Evolutionary conservation across 2,113 vertebrate genomes (phyloP), one percentile per base, ranked within the genome.

Genomic region (Sander vitreus): DNA sequence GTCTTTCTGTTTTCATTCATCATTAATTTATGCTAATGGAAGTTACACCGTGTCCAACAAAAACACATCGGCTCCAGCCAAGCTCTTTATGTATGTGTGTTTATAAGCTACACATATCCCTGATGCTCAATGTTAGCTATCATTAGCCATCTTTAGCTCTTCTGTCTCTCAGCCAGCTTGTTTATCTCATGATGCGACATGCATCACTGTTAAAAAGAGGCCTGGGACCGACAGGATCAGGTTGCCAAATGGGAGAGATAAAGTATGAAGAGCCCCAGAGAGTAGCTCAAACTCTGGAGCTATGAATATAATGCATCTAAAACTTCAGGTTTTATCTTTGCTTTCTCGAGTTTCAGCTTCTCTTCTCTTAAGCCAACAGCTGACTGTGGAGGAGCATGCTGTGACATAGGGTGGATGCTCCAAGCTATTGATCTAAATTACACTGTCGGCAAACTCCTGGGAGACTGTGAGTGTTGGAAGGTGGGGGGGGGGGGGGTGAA

Each of bases 371-470:
- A 60, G 60, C 71, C 62, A 55, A 77, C 65, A 78, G 68, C 77
- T 81, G 78, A 87, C 77, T 64, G 78, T 81, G 86, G 63, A 75
- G 79, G 72, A 77, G 78, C 74, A 78, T 18, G 55, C 77, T 57
- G 78, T 51, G 81, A 79, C 80, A 88, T 59, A 57, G 70, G 64
- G 62, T 78, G 76, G 81, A 72, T 81, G 88, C 89, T 82, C 64
- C 21, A 39, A 88, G 73, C 84, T 79, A 90, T 88, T 89, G 88
- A 88, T 91, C 83, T 88, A 88, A 88, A 93, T 89, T 89, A 90
- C 76, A 78, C 82, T 72, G 80, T 90, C 59, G 70, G 71, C 60
- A 86, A 88, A 84, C 62, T 83, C 85, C 78, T 54, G 39, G 33
- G 86, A 85, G 65, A 69, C 53, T 66, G n/a, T 18, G 58, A 57